A percentile compares a stretch with the other conserved stretches of the same genome.
Conservation (phyloP, 2,797 vertebrate genomes). For the Todus mexicanus region DNA sequence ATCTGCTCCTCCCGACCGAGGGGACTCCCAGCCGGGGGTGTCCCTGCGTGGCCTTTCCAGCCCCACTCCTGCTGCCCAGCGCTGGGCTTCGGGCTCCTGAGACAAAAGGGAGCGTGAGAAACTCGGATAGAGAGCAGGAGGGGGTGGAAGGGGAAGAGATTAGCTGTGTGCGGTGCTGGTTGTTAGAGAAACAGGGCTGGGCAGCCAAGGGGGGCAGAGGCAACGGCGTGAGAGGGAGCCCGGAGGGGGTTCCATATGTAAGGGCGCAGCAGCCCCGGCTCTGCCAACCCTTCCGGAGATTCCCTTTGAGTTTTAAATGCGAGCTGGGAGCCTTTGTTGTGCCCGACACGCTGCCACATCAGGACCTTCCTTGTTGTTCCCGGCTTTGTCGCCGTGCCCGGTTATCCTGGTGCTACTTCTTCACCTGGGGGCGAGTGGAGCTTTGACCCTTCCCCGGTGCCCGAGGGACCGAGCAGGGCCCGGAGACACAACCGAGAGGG, state of each 20-base stretch:
- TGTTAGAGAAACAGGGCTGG: background rate
- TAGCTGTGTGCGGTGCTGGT: background rate
- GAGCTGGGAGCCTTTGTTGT: slow-evolving; percentile 14
- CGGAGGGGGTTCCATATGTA: slow-evolving; percentile 19
- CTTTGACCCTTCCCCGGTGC: no score
- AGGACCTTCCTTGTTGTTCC: background rate
- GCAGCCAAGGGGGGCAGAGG: background rate
- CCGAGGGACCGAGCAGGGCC: background rate
- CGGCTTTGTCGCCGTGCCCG: background rate
- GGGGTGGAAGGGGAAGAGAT: background rate
- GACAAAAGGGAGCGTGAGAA: slow-evolving; percentile 39
- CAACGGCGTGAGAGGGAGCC: background rate
- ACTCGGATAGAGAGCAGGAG: background rate
- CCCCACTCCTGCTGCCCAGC: background rate
- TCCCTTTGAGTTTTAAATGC: slow-evolving; percentile 55
- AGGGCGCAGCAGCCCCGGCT: background rate
- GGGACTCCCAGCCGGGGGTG: background rate
- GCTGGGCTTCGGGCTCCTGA: background rate
- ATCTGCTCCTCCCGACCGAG: background rate
- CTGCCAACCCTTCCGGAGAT: slow-evolving; percentile 1
- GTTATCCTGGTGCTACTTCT: background rate
- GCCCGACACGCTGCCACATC: background rate
- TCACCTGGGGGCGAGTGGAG: background rate
- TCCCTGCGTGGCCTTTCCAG: background rate
- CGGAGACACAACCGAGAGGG: background rate